Evolutionary conservation across 2,888 invertebrate species (phyloP), one percentile per base, ranked within the genome.

Genomic region (Diadegma fenestrale): DNA sequence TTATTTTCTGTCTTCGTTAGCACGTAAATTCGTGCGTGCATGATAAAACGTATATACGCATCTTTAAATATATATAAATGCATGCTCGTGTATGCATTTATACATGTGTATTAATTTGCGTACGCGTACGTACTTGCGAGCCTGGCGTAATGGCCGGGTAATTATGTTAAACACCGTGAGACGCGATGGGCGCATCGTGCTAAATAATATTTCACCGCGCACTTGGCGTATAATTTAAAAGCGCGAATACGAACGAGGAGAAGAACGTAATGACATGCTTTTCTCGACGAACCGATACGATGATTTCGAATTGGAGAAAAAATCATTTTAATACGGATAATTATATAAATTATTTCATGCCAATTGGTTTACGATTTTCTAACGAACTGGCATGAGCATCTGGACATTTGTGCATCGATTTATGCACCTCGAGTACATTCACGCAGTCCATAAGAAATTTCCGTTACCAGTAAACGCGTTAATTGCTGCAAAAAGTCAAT

Each of bases 111-210:
- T 71, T 58, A 30, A 79, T 68, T 66, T 68, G 37, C 48, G 26
- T 37, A 66, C 7, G 63, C 19, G 26, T 37, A 51, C 71, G 76
- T 69, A 76, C 76, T 72, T 54, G 75, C 48, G 26, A 45, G 58
- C n/a, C 26, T 43, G 33, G 33, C 58, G 77, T 84, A 80, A 84
- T 80, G 66, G 80, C 84, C 43, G 72, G 84, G 84, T 72, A 84
- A 84, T 84, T 84, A 84, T 84, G 80, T 77, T 84, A 84, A 84
- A 80, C 66, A 84, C 80, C 84, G 80, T 84, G 84, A 66, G 84
- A 84, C 72, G 66, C 48, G 80, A 17, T 51, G 61, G 64, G 54
- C 61, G 48, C 33, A 69, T 71, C 68, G 76, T 76, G 76, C 76
- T 77, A 72, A 80, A 80, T 72, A 77, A 84, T 80, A 84, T 84